Conservation (phyloP, 1,140 invertebrate genomes). For the Oedothorax gibbosus region DNA sequence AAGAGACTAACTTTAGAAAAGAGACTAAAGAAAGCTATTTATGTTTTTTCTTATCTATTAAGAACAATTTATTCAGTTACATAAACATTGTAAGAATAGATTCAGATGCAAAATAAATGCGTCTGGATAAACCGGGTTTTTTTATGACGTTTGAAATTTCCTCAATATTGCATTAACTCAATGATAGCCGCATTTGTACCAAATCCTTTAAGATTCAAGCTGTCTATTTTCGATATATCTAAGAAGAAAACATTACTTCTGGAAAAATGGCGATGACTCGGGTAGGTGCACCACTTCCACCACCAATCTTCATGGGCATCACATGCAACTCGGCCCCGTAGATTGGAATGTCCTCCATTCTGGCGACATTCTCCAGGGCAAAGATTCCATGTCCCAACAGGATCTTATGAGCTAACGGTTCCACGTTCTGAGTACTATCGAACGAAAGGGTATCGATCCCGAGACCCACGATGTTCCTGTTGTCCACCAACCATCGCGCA, state of each 20-base stretch:
- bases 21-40: too few species aligned
- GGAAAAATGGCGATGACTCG: conserved; percentile 59
- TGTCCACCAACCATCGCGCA: conserved; percentile 73
- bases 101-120: not conserved
- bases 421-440: conserved; percentile 64
- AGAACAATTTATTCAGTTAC: not conserved
- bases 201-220: not conserved
- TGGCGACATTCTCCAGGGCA: conserved; percentile 63
- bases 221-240: not conserved
- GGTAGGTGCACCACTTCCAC: conserved; percentile 63
- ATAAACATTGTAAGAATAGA: not conserved
- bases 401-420: conserved; percentile 30
- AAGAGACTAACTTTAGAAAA: too few species aligned
- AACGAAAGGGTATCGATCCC: conserved; percentile 76
- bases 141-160: not conserved
- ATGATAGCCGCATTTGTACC: not conserved
- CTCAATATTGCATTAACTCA: not conserved
- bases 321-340: conserved; percentile 59
- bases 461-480: conserved; percentile 74
- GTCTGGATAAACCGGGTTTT: not conserved
- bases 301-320: conserved; percentile 63
- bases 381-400: conserved; percentile 57
- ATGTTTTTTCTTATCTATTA: too few species aligned
- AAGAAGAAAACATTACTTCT: conserved; percentile 12
- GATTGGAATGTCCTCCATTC: conserved; percentile 59